These are phyloP conservation scores for Lepidochrysops patricia DNA, from an alignment of 2,888 invertebrate species.

Conservation along the genomic window DNA sequence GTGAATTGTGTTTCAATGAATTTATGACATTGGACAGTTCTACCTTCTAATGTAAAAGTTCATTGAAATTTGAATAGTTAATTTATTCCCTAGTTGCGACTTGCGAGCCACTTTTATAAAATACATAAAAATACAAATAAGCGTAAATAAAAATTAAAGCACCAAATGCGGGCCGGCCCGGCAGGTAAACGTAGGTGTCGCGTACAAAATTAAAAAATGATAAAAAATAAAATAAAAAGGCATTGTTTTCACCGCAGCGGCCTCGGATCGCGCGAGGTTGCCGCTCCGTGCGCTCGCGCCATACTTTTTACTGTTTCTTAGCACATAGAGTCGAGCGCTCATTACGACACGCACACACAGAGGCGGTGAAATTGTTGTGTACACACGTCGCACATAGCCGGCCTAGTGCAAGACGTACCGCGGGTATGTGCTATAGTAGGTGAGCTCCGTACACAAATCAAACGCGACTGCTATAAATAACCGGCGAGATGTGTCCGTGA, in stretches of 20 bases:
- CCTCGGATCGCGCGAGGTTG: conserved; percentile 62
- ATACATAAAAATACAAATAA: too few relatives aligned
- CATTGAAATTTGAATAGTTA: too few relatives aligned
- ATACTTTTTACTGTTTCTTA: conserved; percentile 77
- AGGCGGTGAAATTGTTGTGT: conserved; percentile 47
- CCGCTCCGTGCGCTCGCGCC: conserved; percentile 67
- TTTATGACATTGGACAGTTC: conserved; percentile 7
- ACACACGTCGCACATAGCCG: conserved; percentile 33
- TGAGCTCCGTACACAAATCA: conserved; percentile 64
- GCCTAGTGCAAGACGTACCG: conserved; percentile 59
- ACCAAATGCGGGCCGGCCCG: not conserved
- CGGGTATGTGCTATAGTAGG: conserved; percentile 58
- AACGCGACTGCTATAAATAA: conserved; percentile 63
- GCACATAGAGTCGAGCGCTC: conserved; percentile 73
- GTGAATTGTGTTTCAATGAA: conserved; percentile 20
- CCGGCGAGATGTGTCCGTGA: conserved; percentile 54
- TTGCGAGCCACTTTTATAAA: too few relatives aligned
- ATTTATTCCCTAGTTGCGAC: not conserved
- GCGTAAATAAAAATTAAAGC: too few relatives aligned
- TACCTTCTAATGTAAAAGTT: not conserved
- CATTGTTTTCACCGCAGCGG: conserved; percentile 68
- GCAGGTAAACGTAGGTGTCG: not conserved
- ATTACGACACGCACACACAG: conserved; percentile 50
- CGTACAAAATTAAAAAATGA: conserved; percentile 2
- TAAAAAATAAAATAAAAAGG: conserved; percentile 27